Evolutionary conservation across 2,113 vertebrate species (phyloP), one percentile per base, ranked within the genome.

Genomic region (Chloroceryle aenea): DNA sequence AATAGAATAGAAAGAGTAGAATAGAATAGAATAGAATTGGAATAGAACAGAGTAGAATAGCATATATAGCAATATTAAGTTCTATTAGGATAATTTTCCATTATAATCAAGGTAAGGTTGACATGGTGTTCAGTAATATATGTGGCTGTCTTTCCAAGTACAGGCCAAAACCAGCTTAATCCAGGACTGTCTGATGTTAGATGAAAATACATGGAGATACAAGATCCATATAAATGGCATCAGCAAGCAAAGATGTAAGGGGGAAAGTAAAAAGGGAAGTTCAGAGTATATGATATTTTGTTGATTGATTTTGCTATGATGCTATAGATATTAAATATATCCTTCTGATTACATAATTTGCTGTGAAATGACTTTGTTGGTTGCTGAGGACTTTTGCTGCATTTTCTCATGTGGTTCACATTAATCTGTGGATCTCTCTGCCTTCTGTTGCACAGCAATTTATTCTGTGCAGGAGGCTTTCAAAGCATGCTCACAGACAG

Each of bases 361-460:
- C 64, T 75, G 29, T 92, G 83, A 92, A 86, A 92, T 84, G 2
- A 81, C 76, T 95, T 73, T 50, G 47, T 82, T 85, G 47, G 62
- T 85, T 76, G 67, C 68, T 66, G 82, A 73, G 79, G 72, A 75
- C 56, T 93, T 90, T 71, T 92, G 38, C 88, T 72, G 83, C 61
- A 9, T 95, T 91, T 92, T 89, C 61, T 62, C 68, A 66, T 34
- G 45, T 77, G 89, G 32, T 82, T 96, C 82, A 32, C 50, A 10
- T 94, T 75, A 86, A 78, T 90, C 82, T 78, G 56, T 90, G 92
- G 58, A 56, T 94, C 92, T 94, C 52, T 56, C 25, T 84, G 83
- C 66, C 64, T 90, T 85, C 67, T 88, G 63, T 55, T 47, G 72
- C 55, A 55, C 79, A 74, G 85, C 55, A 73, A 9, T 90, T 90